These are phyloP conservation scores for Iselma pallidipennis DNA, from an alignment of 2,888 invertebrate genomes.

Conservation along the genomic window DNA sequence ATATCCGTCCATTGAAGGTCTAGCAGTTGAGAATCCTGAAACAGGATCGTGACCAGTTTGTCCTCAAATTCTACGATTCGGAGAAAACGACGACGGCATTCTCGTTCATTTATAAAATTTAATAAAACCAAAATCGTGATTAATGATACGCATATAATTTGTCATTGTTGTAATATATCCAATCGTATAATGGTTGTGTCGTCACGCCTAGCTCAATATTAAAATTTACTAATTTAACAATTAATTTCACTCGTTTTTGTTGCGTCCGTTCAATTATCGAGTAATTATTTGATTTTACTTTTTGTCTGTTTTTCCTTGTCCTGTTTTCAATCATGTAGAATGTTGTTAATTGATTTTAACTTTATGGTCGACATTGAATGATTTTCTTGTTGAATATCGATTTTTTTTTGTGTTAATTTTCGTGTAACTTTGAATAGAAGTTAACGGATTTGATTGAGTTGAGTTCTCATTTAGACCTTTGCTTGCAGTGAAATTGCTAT, in stretches of 20 bases:
- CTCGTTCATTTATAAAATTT: not conserved
- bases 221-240: not conserved
- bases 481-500: not conserved
- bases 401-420: not conserved
- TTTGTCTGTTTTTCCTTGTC: not conserved
- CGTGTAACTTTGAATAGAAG: not conserved
- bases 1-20: too few relatives aligned
- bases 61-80: not conserved
- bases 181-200: not conserved
- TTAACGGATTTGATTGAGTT: not conserved
- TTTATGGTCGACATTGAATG: not conserved
- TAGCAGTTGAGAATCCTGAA: not conserved
- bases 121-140: not conserved
- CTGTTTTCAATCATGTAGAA: not conserved
- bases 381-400: not conserved
- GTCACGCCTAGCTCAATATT: not conserved
- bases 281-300: not conserved
- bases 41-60: not conserved
- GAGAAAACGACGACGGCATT: not conserved
- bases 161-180: not conserved
- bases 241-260: not conserved
- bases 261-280: not conserved
- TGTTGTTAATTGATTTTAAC: not conserved
- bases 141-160: not conserved
- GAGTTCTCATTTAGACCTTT: not conserved